Evolutionary conservation across 2,888 invertebrate genomes (phyloP), one percentile per base, ranked within the genome.

Genomic region (Pycnomerus fuliginosus): DNA sequence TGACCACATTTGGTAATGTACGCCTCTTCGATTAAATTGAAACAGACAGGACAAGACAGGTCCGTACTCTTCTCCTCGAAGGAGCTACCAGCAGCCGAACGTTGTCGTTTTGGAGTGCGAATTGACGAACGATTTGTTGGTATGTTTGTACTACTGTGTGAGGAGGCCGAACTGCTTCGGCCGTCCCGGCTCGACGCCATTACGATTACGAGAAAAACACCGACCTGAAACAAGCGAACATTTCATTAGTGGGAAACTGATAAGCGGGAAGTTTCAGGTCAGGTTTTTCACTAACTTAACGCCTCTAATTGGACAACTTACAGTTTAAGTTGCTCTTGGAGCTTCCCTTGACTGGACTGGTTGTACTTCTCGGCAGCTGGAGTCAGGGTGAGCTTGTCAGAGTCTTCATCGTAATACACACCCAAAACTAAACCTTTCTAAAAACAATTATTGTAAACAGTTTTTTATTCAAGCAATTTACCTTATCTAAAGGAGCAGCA

Each of bases 1-100:
- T 95, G 94, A 0, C 94, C 94, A 72, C 95, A 94, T 55, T 86
- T 83, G 0, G 93, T 93, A 62, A 94, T 90, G 70, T 91, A 86
- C 0, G 94, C 92, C 70, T 92, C 92, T 55, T 86, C 85, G 47
- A 94, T 90, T 31, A 90, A 74, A 69, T 91, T 89, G 72, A 92
- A 89, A 73, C 95, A 95, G 36, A 93, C 85, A 0, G 92, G 90
- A 67, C 93, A 89, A 35, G 80, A 72, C 53, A 76, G 77, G 64
- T 83, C 83, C 55, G 79, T 78, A 64, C 80, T 82, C 70, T 83
- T 84, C 60, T 85, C 84, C 55, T 84, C 84, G 1, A 80, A 72
- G 14, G 56, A 50, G n/a, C 5, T 5, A 8, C 5, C 4, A 8
- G 20, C 20, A 8, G 82, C 82, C 1, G 76, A 69, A 50, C 76